Base-by-base conservation (phyloP, 2,113 vertebrate genomes). In the Capricornis sumatraensis region DNA sequence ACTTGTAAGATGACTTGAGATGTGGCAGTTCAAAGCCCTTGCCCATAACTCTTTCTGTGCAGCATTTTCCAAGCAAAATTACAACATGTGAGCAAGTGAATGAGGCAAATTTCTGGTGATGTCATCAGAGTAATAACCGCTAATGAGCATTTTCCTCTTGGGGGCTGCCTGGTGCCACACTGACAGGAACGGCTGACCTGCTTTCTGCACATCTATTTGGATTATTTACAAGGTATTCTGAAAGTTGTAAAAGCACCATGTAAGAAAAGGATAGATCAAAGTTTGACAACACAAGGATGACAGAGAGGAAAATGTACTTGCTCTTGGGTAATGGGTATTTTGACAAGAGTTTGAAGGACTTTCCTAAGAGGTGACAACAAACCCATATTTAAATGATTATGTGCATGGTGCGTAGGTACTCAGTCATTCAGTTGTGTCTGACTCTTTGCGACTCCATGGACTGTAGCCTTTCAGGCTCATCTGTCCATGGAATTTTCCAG, bases 91-190 rank as follows among this genome's bases (percentile, higher is more conserved):
- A 97, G 85, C 95, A 94, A 97, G 94, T 67, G 64, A 97, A 96
- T 67, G 96, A 87, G 96, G 98, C 94, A 94, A 84, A 98, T 97
- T 89, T 88, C 94, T 94, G 98, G 92, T 98, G 98, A 98, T 95
- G 96, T 98, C 97, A 98, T 97, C 94, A 93, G 92, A 97, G 83
- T 57, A 91, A 95, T 97, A 95, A 95, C 92, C 62, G 57, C 84
- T 97, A 97, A 97, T 97, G 97, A 97, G 52, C 78, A 55, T 85
- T 74, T 84, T n/a, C 30, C 96, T 97, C 71, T 5, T 92, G 97
- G 89, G 91, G 97, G 83, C 94, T 89, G 89, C 91, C 89, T 85
- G 84, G 91, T 78, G 91, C 85, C 47, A 23, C 86, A 30, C 88
- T 92, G 98, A 95, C 93, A 97, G 96, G 87, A 97, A 96, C 25